Conservation (phyloP, 2,888 invertebrate species). For the Lasioglossum morio region DNA sequence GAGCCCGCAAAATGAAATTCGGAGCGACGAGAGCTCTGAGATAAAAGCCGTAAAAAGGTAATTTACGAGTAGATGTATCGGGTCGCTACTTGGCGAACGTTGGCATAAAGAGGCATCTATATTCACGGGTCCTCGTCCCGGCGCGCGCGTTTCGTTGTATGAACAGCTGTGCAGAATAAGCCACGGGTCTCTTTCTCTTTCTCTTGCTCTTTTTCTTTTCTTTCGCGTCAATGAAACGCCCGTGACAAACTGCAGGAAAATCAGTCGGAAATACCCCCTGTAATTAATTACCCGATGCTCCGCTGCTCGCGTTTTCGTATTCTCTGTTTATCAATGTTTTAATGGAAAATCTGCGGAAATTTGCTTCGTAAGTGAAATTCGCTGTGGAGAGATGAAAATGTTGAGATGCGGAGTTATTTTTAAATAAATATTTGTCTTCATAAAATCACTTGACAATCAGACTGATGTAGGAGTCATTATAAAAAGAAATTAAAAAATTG, state of each 20-base stretch:
- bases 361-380: neutral
- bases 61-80: constrained; percentile 59
- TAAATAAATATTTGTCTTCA: neutral
- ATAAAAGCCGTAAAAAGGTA: constrained; percentile 41
- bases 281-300: neutral
- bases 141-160: constrained; percentile 56
- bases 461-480: too few relatives aligned
- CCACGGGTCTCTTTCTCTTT: constrained; percentile 17
- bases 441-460: too few relatives aligned
- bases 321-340: neutral
- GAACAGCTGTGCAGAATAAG: constrained; percentile 70
- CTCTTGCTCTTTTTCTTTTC: neutral
- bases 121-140: constrained; percentile 42
- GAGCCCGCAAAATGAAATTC: constrained; percentile 17
- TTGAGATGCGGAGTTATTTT: too few relatives aligned
- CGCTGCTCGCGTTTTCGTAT: neutral
- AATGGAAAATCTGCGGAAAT: neutral
- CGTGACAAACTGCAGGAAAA: constrained; percentile 51
- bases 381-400: neutral
- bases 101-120: constrained; percentile 55
- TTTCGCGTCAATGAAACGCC: neutral
- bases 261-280: constrained; percentile 43
- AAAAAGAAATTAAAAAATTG: too few relatives aligned
- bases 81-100: constrained; percentile 44
- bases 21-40: neutral